Evolutionary conservation across 2,888 invertebrate species (phyloP).

Genomic region (Melolontha melolontha): DNA sequence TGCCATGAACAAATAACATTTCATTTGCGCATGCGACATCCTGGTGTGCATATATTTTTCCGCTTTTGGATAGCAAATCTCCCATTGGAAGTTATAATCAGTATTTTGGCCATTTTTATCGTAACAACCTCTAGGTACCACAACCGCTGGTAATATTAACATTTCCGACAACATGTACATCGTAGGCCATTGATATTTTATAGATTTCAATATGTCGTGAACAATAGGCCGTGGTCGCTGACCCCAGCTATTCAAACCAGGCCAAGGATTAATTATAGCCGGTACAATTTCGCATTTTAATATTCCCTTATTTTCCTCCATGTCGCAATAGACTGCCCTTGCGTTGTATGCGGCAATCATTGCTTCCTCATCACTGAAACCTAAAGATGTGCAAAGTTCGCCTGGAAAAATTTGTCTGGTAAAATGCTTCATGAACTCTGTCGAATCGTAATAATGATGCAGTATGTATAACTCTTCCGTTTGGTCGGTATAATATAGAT

Average conservation of each 20-base stretch:
- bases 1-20: constrained; percentile 77
- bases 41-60: constrained; percentile 81
- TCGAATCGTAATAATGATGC: constrained; percentile 72
- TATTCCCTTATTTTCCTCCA: constrained; percentile 63
- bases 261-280: constrained; percentile 79
- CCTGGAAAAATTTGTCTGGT: constrained; percentile 72
- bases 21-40: constrained; percentile 77
- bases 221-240: constrained; percentile 71
- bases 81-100: constrained; percentile 80
- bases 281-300: constrained; percentile 77
- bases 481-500: constrained; percentile 51
- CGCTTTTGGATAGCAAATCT: constrained; percentile 80
- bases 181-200: constrained; percentile 77
- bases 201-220: constrained; percentile 70
- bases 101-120: constrained; percentile 73
- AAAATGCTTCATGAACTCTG: constrained; percentile 78
- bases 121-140: constrained; percentile 78
- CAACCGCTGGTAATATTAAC: constrained; percentile 74
- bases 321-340: constrained; percentile 75
- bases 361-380: constrained; percentile 69
- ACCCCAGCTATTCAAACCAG: constrained; percentile 78
- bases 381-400: constrained; percentile 71
- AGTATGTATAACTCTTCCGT: constrained; percentile 55
- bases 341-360: constrained; percentile 72
- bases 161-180: constrained; percentile 75